Base-by-base conservation (phyloP, 1,140 invertebrate species). In the Centruroides vittatus region DNA sequence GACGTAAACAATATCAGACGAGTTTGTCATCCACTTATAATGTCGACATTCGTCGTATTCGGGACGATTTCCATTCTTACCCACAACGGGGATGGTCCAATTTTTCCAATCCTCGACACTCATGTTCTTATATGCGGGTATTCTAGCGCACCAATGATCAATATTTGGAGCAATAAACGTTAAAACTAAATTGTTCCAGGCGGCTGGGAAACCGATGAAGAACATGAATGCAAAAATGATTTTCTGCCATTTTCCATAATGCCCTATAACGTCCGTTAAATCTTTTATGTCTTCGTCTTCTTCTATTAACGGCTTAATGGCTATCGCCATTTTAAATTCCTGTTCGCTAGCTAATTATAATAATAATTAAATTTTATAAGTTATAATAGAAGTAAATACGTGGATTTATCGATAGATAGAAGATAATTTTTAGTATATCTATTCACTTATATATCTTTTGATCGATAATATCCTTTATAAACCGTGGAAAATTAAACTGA, bases 201-300 rank as follows among this genome's bases (percentile, higher is more conserved):
- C 59, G 60, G 75, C 75, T 13, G 71, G 67, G 73, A 79, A 73
- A 23, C 75, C 70, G 0, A 70, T 70, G 34, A 71, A 66, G 4
- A 72, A 61, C 4, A 73, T 62, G 36, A 79, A 67, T 3, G 74
- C 65, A 34, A 72, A 71, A 47, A 78, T 78, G 56, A 11, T n/a
- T 11, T 51, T 46, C 12, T 59, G 58, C 58, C 58, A 59, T 8
- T 50, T 50, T 13, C 58, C 58, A 8, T 53, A 34, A 8, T 36
- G 50, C 4, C 58, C 58, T 1, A 59, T 49, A 4, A 59, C 4
- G 8, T 58, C 48, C 47, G 50, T 35, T 11, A 58, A 34, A 34
- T 58, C 57, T 41, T 41, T 41, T 41, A 41, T 41, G 8, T 41
- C 41, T 41, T 41, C 41, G 41, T 41, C 41, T 41, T 41, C 41